phyloP scores from a whole-genome alignment of 2,888 invertebrate genomes.

The Sinopyrophorus schimmeli region DNA sequence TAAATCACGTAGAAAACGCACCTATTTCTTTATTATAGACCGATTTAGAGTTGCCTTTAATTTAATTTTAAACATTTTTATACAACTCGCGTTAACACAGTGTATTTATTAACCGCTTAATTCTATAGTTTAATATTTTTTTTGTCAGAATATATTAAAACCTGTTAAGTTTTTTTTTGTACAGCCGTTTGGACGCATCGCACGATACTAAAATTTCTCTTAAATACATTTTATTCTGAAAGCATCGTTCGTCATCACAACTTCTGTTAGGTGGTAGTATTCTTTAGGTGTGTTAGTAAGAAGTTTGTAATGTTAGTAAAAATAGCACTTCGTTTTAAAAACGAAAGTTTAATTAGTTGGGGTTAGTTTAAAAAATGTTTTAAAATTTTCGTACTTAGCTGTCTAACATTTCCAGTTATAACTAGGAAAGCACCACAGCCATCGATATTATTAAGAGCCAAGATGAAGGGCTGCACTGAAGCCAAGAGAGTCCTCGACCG shows the following conservation, averaged over 20 bases:
- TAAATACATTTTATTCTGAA: no score
- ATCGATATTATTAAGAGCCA: conserved; percentile 52
- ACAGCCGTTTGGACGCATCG: conserved; percentile 19
- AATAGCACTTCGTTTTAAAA: no score
- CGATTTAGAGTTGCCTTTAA: conserved; percentile 1
- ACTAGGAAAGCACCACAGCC: conserved; percentile 51
- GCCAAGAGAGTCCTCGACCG: conserved; percentile 54
- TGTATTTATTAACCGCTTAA: no score
- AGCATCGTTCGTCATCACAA: no score
- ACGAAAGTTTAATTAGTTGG: no score
- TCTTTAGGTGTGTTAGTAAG: no score
- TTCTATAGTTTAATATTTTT: conserved; percentile 16
- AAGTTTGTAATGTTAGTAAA: no score
- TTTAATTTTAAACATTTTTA: conserved; percentile 9
- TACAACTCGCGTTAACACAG: conserved; percentile 11
- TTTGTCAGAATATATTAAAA: conserved; percentile 1
- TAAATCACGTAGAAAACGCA: conserved; percentile 6
- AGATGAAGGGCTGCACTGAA: conserved; percentile 54
- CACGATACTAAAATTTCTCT: conserved; percentile 3
- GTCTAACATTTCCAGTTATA: conserved; percentile 28
- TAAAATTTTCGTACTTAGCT: no score
- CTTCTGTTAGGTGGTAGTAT: no score
- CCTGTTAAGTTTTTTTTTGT: conserved; percentile 2
- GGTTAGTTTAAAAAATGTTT: no score
- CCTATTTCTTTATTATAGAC: conserved; percentile 1